phyloP scores from a whole-genome alignment of 2,888 invertebrate species.

The Biston stratarius region DNA sequence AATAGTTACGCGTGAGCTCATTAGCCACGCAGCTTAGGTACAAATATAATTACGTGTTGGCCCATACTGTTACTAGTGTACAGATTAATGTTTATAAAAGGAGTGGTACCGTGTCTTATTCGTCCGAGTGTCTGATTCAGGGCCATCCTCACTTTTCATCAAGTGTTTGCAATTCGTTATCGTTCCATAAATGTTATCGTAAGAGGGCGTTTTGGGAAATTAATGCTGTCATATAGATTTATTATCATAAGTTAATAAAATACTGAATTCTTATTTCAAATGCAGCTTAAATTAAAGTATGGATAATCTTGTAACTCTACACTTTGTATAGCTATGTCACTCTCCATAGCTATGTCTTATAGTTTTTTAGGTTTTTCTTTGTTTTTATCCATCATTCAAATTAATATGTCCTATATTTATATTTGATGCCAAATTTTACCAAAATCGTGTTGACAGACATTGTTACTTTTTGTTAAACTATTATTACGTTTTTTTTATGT shows the following conservation, averaged over 20 bases:
- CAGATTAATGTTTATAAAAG: slow-evolving; percentile 12
- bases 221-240: slow-evolving; percentile 16
- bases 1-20: too few relatives aligned
- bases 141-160: slow-evolving; percentile 30
- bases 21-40: too few relatives aligned
- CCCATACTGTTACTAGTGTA: slow-evolving; percentile 17
- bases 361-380: too few relatives aligned
- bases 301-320: too few relatives aligned
- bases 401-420: too few relatives aligned
- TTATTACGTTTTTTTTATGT: too few relatives aligned
- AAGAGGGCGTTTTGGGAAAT: slow-evolving; percentile 23
- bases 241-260: slow-evolving; percentile 7
- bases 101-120: slow-evolving; percentile 22
- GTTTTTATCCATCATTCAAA: too few relatives aligned
- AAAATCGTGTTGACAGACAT: too few relatives aligned
- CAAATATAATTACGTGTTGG: background rate
- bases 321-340: too few relatives aligned
- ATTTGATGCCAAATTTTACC: too few relatives aligned
- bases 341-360: too few relatives aligned
- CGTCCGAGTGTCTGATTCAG: slow-evolving; percentile 25
- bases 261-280: background rate
- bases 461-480: too few relatives aligned
- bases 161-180: slow-evolving; percentile 27
- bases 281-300: background rate
- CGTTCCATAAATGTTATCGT: slow-evolving; percentile 19